phyloP scores from a whole-genome alignment of 2,113 vertebrate species.

The Jacana jacana region DNA sequence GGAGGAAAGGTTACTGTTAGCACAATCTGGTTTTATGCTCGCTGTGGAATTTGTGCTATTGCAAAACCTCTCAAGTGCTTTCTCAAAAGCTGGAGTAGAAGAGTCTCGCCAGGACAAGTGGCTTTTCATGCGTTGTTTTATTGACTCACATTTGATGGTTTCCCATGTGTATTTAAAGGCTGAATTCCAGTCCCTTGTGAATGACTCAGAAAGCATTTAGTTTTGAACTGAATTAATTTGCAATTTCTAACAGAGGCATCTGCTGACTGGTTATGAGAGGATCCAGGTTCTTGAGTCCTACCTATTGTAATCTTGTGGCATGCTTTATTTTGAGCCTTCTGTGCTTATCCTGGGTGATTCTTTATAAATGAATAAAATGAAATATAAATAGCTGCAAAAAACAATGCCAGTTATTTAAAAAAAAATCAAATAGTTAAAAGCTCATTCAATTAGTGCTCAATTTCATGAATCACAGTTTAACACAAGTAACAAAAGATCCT shows the following conservation, averaged over 20 bases:
- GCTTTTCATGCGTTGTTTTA: slow-evolving; percentile 63
- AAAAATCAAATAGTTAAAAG: neutral
- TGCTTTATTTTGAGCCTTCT: neutral
- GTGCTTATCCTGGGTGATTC: neutral
- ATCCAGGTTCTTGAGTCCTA: slow-evolving; percentile 16
- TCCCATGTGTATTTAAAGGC: slow-evolving; percentile 68
- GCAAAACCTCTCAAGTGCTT: slow-evolving; percentile 50
- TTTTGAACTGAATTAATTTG: slow-evolving; percentile 65
- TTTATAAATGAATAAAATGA: neutral
- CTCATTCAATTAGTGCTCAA: neutral
- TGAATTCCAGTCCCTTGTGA: slow-evolving; percentile 67
- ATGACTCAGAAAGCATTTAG: slow-evolving; percentile 53
- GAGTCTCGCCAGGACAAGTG: slow-evolving; percentile 54
- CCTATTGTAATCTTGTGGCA: neutral
- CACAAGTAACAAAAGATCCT: neutral
- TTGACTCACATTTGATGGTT: slow-evolving; percentile 59
- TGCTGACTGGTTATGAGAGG: slow-evolving; percentile 33
- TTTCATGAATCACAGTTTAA: neutral
- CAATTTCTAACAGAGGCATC: slow-evolving; percentile 33
- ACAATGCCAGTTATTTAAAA: neutral
- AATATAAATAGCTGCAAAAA: neutral
- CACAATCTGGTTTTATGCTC: neutral
- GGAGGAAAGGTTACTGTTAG: neutral
- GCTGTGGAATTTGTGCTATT: slow-evolving; percentile 47
- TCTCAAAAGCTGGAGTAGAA: slow-evolving; percentile 44